phyloP scores from a whole-genome alignment of 2,113 vertebrate genomes.

The Tonatia bakeri region DNA sequence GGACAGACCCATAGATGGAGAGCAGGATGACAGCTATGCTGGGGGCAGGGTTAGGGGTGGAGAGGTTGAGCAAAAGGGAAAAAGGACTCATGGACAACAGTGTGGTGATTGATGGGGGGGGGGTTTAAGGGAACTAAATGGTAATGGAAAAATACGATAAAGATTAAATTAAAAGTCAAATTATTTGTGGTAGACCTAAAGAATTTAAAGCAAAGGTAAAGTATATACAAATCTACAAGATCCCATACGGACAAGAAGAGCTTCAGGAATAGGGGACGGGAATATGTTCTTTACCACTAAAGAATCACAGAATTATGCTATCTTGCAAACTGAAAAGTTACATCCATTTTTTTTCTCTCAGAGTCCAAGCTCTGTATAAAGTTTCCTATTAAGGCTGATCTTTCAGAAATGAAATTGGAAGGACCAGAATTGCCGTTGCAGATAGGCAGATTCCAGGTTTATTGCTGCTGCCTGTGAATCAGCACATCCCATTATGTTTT shows the following conservation, averaged over 20 bases:
- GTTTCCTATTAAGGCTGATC: background rate
- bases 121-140: too few species aligned
- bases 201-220: background rate
- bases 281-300: background rate
- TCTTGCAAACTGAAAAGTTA: background rate
- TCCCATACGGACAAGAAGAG: background rate
- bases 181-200: background rate
- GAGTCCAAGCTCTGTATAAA: background rate
- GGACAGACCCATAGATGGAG: too few species aligned
- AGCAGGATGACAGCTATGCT: too few species aligned
- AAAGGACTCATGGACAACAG: too few species aligned
- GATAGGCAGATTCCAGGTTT: background rate
- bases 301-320: background rate
- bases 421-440: background rate
- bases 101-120: too few species aligned
- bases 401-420: conserved; percentile 44
- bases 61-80: too few species aligned
- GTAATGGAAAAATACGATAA: too few species aligned
- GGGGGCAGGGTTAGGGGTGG: too few species aligned
- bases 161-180: background rate
- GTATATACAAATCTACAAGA: background rate
- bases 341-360: background rate
- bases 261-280: background rate
- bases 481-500: conserved; percentile 48
- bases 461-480: background rate